phyloP scores from a whole-genome alignment of 2,797 vertebrate species.

The Podarcis siculus region DNA sequence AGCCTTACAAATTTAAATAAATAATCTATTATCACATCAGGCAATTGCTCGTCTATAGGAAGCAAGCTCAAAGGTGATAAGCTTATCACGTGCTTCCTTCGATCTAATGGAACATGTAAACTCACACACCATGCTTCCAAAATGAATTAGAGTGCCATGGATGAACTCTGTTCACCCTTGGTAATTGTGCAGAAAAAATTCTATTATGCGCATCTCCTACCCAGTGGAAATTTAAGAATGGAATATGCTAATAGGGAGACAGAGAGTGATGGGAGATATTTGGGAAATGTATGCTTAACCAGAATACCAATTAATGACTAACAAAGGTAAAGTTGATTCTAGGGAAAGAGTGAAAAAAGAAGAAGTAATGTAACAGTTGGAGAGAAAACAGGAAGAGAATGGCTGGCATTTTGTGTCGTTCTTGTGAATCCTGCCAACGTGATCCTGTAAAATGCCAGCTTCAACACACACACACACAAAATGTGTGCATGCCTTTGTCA shows the following conservation, averaged over 20 bases:
- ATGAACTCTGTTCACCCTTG: neutral
- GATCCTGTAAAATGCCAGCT: too few species aligned
- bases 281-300: neutral
- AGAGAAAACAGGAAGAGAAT: neutral
- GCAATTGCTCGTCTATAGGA: neutral
- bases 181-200: neutral
- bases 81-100: neutral
- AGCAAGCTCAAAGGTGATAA: neutral
- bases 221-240: neutral
- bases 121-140: neutral
- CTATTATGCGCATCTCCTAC: neutral
- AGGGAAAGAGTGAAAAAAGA: too few species aligned
- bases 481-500: neutral
- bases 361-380: neutral
- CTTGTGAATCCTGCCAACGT: neutral
- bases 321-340: neutral
- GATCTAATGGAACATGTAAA: neutral
- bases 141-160: neutral
- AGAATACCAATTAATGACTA: constrained; percentile 8
- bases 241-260: neutral
- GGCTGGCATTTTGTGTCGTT: neutral
- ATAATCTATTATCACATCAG: neutral
- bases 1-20: neutral
- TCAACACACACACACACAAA: neutral
- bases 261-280: neutral